Conservation (phyloP, 2,113 vertebrate species). For the Melanostigma gelatinosum region DNA sequence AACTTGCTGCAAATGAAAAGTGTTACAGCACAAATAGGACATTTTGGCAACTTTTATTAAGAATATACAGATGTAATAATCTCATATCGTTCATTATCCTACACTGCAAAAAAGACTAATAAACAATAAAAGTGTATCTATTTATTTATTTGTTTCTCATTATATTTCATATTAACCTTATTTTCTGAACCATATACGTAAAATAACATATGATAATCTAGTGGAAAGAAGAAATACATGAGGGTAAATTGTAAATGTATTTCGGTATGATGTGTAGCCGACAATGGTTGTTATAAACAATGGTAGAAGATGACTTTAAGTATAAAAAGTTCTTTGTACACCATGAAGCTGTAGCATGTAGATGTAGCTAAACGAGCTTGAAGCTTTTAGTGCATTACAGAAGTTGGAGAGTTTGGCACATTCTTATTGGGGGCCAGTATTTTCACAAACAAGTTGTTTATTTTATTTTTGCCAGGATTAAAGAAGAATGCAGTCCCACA, state of each 20-base stretch:
- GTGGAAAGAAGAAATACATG: neutral
- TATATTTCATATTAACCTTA: neutral
- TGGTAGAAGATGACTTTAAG: neutral
- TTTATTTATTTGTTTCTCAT: neutral
- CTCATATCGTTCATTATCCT: neutral
- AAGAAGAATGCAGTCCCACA: slow-evolving; percentile 20
- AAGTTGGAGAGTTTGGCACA: neutral
- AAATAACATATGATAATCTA: neutral
- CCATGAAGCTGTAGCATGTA: neutral
- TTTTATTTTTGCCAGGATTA: neutral
- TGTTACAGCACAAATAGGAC: neutral
- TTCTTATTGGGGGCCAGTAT: neutral
- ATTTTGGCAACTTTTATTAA: neutral
- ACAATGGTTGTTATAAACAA: neutral
- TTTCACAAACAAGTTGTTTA: neutral
- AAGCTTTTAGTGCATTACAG: neutral
- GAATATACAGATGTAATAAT: neutral
- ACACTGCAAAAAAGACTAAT: neutral
- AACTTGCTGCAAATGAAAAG: neutral
- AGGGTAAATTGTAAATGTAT: neutral
- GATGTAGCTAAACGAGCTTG: neutral
- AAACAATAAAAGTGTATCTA: neutral
- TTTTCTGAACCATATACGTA: neutral
- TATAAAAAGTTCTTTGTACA: neutral
- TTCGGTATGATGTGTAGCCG: neutral